Base-by-base conservation (phyloP, 2,888 invertebrate species). In the Agrochola litura region DNA sequence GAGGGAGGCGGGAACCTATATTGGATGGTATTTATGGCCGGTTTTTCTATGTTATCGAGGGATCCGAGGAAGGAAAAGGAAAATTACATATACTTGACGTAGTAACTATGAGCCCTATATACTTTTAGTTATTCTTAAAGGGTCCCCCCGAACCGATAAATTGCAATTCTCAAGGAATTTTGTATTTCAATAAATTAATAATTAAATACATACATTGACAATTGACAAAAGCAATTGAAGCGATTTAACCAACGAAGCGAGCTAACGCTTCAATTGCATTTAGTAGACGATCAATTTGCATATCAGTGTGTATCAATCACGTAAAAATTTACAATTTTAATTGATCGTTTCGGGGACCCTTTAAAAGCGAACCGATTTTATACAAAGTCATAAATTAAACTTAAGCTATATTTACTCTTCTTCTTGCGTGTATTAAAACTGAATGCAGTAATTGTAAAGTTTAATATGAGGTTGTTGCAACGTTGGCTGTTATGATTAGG, bases 31-130 rank as follows among this genome's bases (percentile, higher is more conserved):
- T 89, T 89, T 88, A 88, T 87, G 76, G 70, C n/a, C 73, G 76
- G 74, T 77, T 88, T 86, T 86, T 85, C 85, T 84, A 77, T 87
- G 79, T 84, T 87, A 87, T 86, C 86, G 69, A 81, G 75, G 79
- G 72, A 79, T 84, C 76, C 79, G 16, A 58, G 72, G 64, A 77
- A 68, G 81, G 76, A 73, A 77, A 73, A 81, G 74, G 75, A 81
- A 85, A 83, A 77, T 87, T 79, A 79, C 81, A 61, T 79, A 68
- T 66, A 69, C 72, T 75, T 75, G 58, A 79, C 54, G 66, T 70
- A 71, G 73, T 84, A 76, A 80, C 77, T 73, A 81, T 84, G 76
- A 86, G 68, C 19, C n/a, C 12, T 41, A 81, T 73, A 66, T 66
- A 66, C 52, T 60, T 76, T 64, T 69, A 60, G n/a, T 41, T 64